These are phyloP conservation scores for Formicarius rufipectus DNA, from an alignment of 2,113 vertebrate species.

Conservation along the genomic window DNA sequence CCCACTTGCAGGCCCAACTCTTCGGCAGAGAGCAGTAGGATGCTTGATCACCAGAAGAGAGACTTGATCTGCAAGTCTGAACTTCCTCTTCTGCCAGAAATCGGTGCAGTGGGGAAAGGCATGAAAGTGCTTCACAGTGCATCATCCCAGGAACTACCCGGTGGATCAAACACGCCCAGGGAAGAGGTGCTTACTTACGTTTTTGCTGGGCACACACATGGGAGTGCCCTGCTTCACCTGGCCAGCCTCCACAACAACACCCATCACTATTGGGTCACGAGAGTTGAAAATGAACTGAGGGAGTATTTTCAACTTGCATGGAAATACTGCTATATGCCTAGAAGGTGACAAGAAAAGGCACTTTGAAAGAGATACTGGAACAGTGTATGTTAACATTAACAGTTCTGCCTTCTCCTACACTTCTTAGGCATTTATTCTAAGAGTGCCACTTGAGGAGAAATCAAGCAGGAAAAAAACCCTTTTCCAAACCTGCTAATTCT, in stretches of 20 bases:
- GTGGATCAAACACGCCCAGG: accelerated
- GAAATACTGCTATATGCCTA: constrained; percentile 95
- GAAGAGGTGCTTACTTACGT: constrained; percentile 76
- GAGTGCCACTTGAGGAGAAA: background rate
- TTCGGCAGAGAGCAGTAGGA: background rate
- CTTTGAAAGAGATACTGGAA: background rate
- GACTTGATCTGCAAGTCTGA: background rate
- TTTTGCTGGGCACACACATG: constrained; percentile 94
- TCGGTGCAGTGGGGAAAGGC: no score
- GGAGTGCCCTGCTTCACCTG: constrained; percentile 91
- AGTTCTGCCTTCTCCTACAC: background rate
- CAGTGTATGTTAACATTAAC: accelerated
- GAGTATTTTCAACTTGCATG: constrained; percentile 91
- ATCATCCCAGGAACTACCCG: background rate
- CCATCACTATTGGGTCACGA: constrained; percentile 97
- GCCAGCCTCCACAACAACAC: constrained; percentile 88
- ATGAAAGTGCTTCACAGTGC: accelerated
- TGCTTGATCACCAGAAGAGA: background rate
- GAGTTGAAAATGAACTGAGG: constrained; percentile 99
- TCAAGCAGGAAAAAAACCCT: background rate
- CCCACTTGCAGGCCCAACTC: accelerated
- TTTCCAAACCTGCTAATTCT: background rate
- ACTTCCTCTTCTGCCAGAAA: background rate
- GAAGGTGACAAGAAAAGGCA: background rate
- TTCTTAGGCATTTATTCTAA: background rate